Conservation (phyloP, 1,140 invertebrate species). For the Marisa cornuarietis region DNA sequence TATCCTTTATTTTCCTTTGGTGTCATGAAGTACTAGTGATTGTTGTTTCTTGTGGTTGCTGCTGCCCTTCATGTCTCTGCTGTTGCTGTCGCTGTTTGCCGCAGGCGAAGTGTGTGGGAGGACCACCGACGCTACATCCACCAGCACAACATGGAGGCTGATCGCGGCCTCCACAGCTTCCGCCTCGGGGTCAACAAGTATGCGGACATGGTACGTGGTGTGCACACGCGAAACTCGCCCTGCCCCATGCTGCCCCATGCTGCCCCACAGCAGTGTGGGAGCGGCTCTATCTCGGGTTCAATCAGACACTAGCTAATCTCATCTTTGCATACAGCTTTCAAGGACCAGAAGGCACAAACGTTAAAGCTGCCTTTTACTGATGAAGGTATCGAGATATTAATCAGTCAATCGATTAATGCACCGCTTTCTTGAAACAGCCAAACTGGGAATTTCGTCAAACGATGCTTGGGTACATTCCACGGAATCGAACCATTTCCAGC, state of each 20-base stretch:
- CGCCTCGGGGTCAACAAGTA: conserved; percentile 62
- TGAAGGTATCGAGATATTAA: background rate
- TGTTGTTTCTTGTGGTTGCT: background rate
- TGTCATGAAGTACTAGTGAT: background rate
- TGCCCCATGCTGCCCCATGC: too few species aligned
- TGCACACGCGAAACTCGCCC: background rate
- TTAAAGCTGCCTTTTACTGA: too few species aligned
- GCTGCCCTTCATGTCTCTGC: background rate
- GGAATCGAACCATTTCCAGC: background rate
- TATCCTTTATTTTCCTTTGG: too few species aligned
- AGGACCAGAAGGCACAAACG: too few species aligned
- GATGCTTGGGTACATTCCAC: background rate
- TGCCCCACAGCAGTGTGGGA: too few species aligned
- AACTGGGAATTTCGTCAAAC: background rate
- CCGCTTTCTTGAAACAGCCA: background rate
- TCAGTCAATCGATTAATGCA: background rate
- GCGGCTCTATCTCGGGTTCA: too few species aligned
- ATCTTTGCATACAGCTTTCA: too few species aligned
- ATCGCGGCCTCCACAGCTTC: conserved; percentile 69
- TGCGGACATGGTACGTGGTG: conserved; percentile 52
- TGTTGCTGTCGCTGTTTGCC: background rate
- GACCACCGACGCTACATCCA: conserved; percentile 70
- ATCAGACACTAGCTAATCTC: too few species aligned
- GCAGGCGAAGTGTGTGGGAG: conserved; percentile 1
- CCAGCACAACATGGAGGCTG: conserved; percentile 77